phyloP scores from a whole-genome alignment of 2,797 vertebrate species.

The Pangasius macronema region DNA sequence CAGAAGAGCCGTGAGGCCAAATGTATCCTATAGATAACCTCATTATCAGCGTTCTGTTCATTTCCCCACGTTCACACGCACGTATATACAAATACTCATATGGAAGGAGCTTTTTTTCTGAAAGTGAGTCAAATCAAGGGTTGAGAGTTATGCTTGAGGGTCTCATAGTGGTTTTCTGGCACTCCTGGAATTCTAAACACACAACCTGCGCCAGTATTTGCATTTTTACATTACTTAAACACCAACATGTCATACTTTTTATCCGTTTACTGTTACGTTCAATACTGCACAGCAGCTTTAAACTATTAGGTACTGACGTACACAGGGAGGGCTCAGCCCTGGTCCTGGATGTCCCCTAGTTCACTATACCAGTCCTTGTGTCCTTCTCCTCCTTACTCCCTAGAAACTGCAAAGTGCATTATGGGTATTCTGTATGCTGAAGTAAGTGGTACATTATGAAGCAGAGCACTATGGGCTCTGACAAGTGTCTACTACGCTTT shows the following conservation, averaged over 20 bases:
- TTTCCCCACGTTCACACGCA: not conserved
- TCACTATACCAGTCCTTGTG: not conserved
- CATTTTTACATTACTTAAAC: not conserved
- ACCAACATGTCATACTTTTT: not conserved
- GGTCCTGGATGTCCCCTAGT: not conserved
- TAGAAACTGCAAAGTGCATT: not conserved
- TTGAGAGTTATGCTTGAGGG: too few relatives aligned
- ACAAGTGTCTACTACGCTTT: not conserved
- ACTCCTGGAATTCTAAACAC: not conserved
- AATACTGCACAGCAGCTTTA: not conserved
- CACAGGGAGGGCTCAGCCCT: not conserved
- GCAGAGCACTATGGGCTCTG: not conserved
- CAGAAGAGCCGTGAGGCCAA: too few relatives aligned
- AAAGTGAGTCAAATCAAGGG: too few relatives aligned
- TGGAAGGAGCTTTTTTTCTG: too few relatives aligned
- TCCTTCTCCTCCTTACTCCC: not conserved
- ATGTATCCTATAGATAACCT: constrained; percentile 16
- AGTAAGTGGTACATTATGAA: not conserved
- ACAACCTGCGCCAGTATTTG: not conserved
- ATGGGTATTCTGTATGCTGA: not conserved
- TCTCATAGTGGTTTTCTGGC: not conserved
- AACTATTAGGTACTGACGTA: not conserved
- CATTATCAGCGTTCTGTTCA: constrained; percentile 10
- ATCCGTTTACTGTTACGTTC: not conserved
- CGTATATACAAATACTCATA: too few relatives aligned